A percentile compares a stretch with the other conserved stretches of the same genome.
These are phyloP conservation scores for Bombyx mandarina DNA, from an alignment of 1,140 invertebrate genomes.

Conservation along the genomic window DNA sequence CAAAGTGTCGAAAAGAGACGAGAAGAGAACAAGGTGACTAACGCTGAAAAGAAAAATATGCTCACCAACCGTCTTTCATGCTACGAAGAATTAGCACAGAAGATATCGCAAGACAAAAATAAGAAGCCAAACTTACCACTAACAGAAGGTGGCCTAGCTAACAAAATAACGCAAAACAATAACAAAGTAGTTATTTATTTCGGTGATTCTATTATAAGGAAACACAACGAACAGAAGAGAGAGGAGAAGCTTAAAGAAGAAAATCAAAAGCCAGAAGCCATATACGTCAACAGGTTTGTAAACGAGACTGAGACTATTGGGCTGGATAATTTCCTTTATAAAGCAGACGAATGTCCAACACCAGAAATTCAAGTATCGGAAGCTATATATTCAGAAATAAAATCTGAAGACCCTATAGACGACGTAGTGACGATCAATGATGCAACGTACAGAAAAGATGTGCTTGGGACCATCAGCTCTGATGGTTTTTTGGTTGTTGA, in stretches of 20 bases:
- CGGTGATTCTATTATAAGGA: conserved; percentile 74
- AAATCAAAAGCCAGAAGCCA: conserved; percentile 52
- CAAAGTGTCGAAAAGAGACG: conserved; percentile 62
- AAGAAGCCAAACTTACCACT: conserved; percentile 35
- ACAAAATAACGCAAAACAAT: conserved; percentile 66
- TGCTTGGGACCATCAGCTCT: conserved; percentile 41
- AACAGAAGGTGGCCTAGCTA: conserved; percentile 37
- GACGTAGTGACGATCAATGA: conserved; percentile 47
- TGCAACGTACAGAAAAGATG: conserved; percentile 56
- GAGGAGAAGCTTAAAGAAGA: conserved; percentile 35
- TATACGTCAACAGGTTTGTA: conserved; percentile 57
- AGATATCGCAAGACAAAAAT: conserved; percentile 49
- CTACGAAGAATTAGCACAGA: conserved; percentile 61
- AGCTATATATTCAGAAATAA: conserved; percentile 47
- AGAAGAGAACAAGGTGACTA: conserved; percentile 42
- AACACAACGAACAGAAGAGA: conserved; percentile 57
- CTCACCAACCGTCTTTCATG: conserved; percentile 59
- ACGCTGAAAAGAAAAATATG: conserved; percentile 44
- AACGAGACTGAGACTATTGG: conserved; percentile 50
- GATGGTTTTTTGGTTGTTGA: conserved; percentile 76
- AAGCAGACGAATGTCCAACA: conserved; percentile 48
- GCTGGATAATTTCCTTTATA: conserved; percentile 44
- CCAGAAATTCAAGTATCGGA: conserved; percentile 61
- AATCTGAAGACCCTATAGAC: conserved; percentile 7
- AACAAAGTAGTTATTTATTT: conserved; percentile 81